Evolutionary conservation across 2,888 invertebrate species (phyloP).

Genomic region (Pediacus dermestoides): DNA sequence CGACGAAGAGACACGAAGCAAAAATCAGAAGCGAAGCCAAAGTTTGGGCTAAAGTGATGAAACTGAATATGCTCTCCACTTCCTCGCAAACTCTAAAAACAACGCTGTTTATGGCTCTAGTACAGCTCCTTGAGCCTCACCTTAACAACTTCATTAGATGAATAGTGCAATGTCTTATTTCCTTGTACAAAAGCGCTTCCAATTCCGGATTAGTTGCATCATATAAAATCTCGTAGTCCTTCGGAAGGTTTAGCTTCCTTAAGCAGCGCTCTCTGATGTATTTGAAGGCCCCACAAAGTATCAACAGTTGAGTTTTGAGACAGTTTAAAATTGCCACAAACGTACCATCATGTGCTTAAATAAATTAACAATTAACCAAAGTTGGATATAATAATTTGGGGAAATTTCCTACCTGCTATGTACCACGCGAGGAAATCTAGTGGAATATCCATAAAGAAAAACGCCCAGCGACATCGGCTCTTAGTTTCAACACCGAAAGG

Average conservation of each 20-base stretch:
- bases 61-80: slow-evolving; percentile 31
- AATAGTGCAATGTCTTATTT: slow-evolving; percentile 28
- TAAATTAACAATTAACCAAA: neutral
- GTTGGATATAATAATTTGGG: neutral
- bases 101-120: too few species aligned
- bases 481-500: slow-evolving; percentile 24
- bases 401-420: slow-evolving; percentile 24
- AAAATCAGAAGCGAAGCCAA: slow-evolving; percentile 32
- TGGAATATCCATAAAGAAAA: slow-evolving; percentile 27
- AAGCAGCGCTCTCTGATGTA: slow-evolving; percentile 26
- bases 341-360: slow-evolving; percentile 27
- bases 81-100: slow-evolving; percentile 28
- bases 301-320: slow-evolving; percentile 30
- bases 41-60: slow-evolving; percentile 32
- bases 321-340: slow-evolving; percentile 30
- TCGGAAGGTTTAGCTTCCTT: slow-evolving; percentile 17
- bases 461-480: slow-evolving; percentile 19
- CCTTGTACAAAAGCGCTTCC: slow-evolving; percentile 26
- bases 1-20: slow-evolving; percentile 33
- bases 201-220: slow-evolving; percentile 22
- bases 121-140: slow-evolving; percentile 22
- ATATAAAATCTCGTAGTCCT: slow-evolving; percentile 15
- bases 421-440: slow-evolving; percentile 26
- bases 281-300: slow-evolving; percentile 27
- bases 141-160: slow-evolving; percentile 30